Base-by-base conservation (phyloP, 92 coral and sea anemone genomes). In the Epizoanthus rinbou region DNA sequence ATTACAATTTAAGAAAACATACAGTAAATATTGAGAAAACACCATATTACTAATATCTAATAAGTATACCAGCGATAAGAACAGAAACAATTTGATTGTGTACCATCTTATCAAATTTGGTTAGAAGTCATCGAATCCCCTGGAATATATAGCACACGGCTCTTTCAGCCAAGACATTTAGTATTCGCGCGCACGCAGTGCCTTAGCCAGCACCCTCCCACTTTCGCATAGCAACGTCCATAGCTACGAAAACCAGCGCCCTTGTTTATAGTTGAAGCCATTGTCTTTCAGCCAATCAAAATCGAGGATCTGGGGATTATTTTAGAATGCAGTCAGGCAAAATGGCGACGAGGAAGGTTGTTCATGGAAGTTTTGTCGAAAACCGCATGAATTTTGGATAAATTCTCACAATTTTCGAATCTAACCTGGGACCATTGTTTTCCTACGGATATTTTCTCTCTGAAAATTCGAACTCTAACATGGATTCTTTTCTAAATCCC, bases 341-440 rank as follows among this genome's bases (percentile, higher is more conserved):
- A 18, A 70, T 70, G 75, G 75, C 57, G 75, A 39, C 75, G 37
- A 70, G 75, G 22, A 70, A 70, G 75, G 75, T 70, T 70, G 11
- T 39, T 35, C 21, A 21, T 70, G 75, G 3, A 70, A 31, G 25
- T 15, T 1, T 37, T 39, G 22, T 17, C 75, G 75, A 70, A 70
- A 70, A 70, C 57, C 23, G 75, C 75, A 39, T 70, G 14, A 56
- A 70, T 70, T 70, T 70, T 70, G 28, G 75, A 18, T 43, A 17
- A 70, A 70, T 70, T 39, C 56, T 70, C 75, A 24, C 57, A 2
- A 39, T 37, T 13, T 70, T 70, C 23, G 24, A 70, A 52, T 39
- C 43, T 70, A n/a, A 16, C 57, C 75, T 70, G 15, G 25, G 10
- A 16, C 57, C 17, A n/a, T 70, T 70, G 75, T 70, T 41, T 70